Evolutionary conservation across 1,140 invertebrate species (phyloP).

Genomic region (Nylanderia fulva): DNA sequence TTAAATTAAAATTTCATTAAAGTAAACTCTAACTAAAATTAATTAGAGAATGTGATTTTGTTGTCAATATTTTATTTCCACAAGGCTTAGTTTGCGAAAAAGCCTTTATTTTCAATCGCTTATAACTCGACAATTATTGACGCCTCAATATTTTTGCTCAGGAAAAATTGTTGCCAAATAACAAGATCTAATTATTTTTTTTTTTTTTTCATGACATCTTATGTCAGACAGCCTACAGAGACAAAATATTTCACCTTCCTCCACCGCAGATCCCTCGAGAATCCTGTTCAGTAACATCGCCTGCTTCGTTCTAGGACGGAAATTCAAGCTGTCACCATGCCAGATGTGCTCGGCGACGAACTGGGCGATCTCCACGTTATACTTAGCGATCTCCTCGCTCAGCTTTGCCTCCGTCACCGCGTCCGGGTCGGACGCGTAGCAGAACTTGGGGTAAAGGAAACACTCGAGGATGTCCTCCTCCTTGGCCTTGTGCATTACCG

Average conservation of each 20-base stretch:
- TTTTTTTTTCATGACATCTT: too few species aligned
- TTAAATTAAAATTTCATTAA: too few species aligned
- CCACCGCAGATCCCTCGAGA: conserved; percentile 78
- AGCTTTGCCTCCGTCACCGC: conserved; percentile 79
- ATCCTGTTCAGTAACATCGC: conserved; percentile 82
- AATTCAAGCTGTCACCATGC: conserved; percentile 89
- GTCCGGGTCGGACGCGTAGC: conserved; percentile 80
- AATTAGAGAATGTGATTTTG: too few species aligned
- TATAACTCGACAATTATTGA: too few species aligned
- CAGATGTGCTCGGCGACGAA: conserved; percentile 87
- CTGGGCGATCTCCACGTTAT: conserved; percentile 77
- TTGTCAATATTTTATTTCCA: too few species aligned
- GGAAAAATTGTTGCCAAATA: too few species aligned
- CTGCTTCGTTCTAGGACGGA: conserved; percentile 85
- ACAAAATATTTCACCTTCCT: conserved; percentile 75
- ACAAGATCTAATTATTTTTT: too few species aligned
- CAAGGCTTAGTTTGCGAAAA: too few species aligned
- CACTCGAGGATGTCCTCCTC: conserved; percentile 91
- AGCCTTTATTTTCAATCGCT: too few species aligned
- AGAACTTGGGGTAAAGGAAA: conserved; percentile 88
- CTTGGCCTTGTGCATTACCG: conserved; percentile 74
- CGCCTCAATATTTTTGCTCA: too few species aligned
- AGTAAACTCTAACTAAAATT: too few species aligned
- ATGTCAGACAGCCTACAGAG: too few species aligned
- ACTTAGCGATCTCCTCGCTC: conserved; percentile 80